These are phyloP conservation scores for human (Homo sapiens) DNA, from an alignment of 2,113 vertebrate genomes.

Conservation along the genomic window GRCh38 chr12:67703501-67704000, in stretches of 20 bases:
- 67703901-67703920: slow-evolving; percentile 82
- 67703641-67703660: background rate
- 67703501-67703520: background rate
- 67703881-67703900: slow-evolving; percentile 82
- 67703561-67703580: background rate
- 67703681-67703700: slow-evolving; percentile 27
- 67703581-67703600: background rate
- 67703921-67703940: slow-evolving; percentile 83
- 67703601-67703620: background rate
- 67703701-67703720: slow-evolving; percentile 85
- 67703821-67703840: slow-evolving; percentile 62
- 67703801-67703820: slow-evolving; percentile 53
- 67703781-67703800: slow-evolving; percentile 75
- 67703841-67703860: slow-evolving; percentile 76
- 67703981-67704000: slow-evolving; percentile 82
- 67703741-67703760: slow-evolving; percentile 82
- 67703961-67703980: slow-evolving; percentile 83
- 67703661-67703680: background rate
- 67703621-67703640: background rate
- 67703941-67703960: slow-evolving; percentile 82
- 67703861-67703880: slow-evolving; percentile 81
- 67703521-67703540: background rate
- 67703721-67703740: slow-evolving; percentile 86
- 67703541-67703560: background rate
- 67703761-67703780: slow-evolving; percentile 75